Percentiles rank a stretch among this genome's conserved stretches.
phyloP scores from a whole-genome alignment of 1,140 invertebrate genomes.

The Rhynchophorus ferrugineus region DNA sequence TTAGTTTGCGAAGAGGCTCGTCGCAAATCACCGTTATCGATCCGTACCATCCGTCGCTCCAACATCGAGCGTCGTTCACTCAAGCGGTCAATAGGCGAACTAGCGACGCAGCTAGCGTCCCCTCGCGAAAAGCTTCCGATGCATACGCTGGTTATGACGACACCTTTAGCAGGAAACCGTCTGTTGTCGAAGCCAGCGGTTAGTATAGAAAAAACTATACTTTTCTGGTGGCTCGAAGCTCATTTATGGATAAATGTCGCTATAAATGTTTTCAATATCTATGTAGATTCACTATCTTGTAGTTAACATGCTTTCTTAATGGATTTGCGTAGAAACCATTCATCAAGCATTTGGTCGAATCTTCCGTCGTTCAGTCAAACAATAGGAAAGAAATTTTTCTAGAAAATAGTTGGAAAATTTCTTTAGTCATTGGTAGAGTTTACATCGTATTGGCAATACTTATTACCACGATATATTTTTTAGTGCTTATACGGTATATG shows the following conservation, averaged over 20 bases:
- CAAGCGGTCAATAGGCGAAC: conserved; percentile 15
- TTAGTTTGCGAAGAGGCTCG: conserved; percentile 32
- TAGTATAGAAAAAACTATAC: neutral
- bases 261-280: no score
- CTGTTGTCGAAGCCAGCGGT: conserved; percentile 25
- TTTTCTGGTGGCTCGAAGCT: neutral
- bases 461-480: no score
- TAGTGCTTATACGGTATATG: no score
- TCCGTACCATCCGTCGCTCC: conserved; percentile 35
- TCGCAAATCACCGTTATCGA: conserved; percentile 39
- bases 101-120: conserved; percentile 7
- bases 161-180: conserved; percentile 28
- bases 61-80: conserved; percentile 15
- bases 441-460: no score
- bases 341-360: no score
- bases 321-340: no score
- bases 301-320: no score
- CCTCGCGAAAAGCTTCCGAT: conserved; percentile 23
- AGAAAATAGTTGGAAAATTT: no score
- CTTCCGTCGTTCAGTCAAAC: no score
- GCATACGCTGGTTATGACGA: conserved; percentile 26
- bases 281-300: no score
- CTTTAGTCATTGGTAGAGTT: no score
- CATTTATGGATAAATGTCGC: neutral
- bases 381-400: no score